A percentile compares a stretch with the other conserved stretches of the same genome.
Conservation (phyloP, 2,797 vertebrate genomes). For the Bucorvus abyssinicus region DNA sequence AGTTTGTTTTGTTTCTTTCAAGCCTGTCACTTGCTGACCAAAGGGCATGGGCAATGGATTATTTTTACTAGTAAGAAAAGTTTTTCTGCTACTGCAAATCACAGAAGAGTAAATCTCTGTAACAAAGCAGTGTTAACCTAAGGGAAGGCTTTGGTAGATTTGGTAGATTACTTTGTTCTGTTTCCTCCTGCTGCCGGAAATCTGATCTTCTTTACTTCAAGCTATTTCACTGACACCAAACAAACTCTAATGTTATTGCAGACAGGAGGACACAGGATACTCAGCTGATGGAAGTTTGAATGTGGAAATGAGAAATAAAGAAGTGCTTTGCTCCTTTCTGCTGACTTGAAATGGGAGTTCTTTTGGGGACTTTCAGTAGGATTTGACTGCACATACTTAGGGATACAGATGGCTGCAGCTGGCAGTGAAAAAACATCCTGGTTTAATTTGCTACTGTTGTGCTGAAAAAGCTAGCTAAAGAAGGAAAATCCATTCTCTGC, state of each 20-base stretch:
- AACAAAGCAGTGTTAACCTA: neutral
- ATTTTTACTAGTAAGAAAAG: conserved; percentile 33
- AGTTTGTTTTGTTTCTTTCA: conserved; percentile 36
- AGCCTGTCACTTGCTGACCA: conserved; percentile 46
- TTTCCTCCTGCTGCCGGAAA: conserved; percentile 20
- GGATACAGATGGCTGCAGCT: neutral
- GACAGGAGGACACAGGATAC: neutral
- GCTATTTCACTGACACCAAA: neutral
- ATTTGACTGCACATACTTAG: neutral
- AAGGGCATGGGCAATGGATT: conserved; percentile 50
- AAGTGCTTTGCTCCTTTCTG: neutral
- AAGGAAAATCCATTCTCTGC: neutral
- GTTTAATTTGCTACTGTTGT: neutral
- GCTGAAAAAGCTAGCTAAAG: neutral
- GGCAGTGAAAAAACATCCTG: neutral
- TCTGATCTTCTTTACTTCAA: neutral
- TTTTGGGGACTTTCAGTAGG: neutral
- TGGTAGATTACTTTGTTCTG: neutral
- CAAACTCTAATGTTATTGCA: neutral
- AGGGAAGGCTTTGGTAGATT: neutral
- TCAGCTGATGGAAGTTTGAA: neutral
- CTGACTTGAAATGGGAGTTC: neutral
- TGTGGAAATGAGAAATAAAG: neutral
- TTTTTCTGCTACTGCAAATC: conserved; percentile 3
- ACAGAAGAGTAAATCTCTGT: conserved; percentile 10